phyloP scores from a whole-genome alignment of 1,140 invertebrate species.

The Drosophila simulans region DNA sequence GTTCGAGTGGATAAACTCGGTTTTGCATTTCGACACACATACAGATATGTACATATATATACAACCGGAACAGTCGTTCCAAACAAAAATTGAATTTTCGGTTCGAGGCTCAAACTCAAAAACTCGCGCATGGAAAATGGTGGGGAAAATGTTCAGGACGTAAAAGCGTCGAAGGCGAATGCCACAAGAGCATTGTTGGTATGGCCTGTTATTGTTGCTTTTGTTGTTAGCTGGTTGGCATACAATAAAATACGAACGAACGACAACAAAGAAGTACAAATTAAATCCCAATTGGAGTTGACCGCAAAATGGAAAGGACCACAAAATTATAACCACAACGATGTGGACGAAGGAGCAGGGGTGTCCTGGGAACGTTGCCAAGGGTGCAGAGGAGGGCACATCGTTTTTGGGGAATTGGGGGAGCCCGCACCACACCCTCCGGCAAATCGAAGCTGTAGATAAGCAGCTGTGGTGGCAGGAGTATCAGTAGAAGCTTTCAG shows the following conservation, averaged over 20 bases:
- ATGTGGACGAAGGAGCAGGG: slow-evolving; percentile 50
- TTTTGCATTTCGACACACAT: slow-evolving; percentile 64
- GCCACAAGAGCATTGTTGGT: slow-evolving; percentile 59
- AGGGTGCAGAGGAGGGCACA: slow-evolving; percentile 7
- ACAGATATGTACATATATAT: slow-evolving; percentile 23
- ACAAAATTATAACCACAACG: slow-evolving; percentile 82
- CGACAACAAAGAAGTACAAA: slow-evolving; percentile 83
- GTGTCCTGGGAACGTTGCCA: slow-evolving; percentile 56
- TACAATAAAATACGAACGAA: slow-evolving; percentile 80
- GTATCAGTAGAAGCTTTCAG: slow-evolving; percentile 42
- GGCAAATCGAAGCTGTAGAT: slow-evolving; percentile 67
- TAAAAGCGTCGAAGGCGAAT: slow-evolving; percentile 68
- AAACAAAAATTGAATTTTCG: slow-evolving; percentile 80
- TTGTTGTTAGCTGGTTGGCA: slow-evolving; percentile 61
- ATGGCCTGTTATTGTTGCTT: slow-evolving; percentile 41
- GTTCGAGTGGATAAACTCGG: slow-evolving; percentile 82
- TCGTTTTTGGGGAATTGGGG: not conserved
- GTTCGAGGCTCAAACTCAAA: slow-evolving; percentile 77
- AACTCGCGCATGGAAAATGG: slow-evolving; percentile 56
- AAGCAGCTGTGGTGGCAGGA: slow-evolving; percentile 50
- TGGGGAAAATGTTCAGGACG: not conserved
- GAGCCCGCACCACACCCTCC: not conserved
- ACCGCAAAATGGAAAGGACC: slow-evolving; percentile 82
- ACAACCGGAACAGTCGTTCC: slow-evolving; percentile 31
- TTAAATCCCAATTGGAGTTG: slow-evolving; percentile 83